These are phyloP conservation scores for Silurus lanzhouensis DNA, from an alignment of 2,797 vertebrate species.

Conservation along the genomic window DNA sequence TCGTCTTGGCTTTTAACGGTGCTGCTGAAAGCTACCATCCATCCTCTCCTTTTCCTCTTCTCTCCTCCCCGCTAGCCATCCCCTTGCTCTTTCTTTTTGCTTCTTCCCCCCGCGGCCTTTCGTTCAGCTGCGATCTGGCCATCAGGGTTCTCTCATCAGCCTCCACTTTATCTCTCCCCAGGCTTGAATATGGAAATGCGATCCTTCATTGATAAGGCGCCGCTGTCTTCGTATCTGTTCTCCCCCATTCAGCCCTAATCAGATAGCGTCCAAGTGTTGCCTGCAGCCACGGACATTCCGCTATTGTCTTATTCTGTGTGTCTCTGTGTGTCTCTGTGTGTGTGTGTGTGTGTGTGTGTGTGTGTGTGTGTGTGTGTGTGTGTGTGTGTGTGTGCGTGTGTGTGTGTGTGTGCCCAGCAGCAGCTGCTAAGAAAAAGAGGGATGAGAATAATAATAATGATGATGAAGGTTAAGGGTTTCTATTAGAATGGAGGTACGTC, in stretches of 20 bases:
- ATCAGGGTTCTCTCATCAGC: conserved; percentile 96
- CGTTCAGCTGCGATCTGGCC: conserved; percentile 93
- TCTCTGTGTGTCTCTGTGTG: background rate
- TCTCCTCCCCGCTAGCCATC: conserved; percentile 42
- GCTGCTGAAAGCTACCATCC: conserved; percentile 90
- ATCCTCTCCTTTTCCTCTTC: conserved; percentile 63
- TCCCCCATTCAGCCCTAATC: conserved; percentile 87
- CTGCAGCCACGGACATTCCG: conserved; percentile 74
- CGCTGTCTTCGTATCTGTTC: conserved; percentile 78
- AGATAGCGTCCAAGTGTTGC: conserved; percentile 78
- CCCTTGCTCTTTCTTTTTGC: conserved; percentile 58
- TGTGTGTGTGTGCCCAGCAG: conserved; percentile 49
- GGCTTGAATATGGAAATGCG: conserved; percentile 98
- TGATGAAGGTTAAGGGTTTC: conserved; percentile 40
- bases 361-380: conserved; percentile 20
- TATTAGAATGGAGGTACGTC: conserved; percentile 35
- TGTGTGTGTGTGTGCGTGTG: conserved; percentile 17
- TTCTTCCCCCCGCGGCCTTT: conserved; percentile 72
- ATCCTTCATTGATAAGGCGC: conserved; percentile 92
- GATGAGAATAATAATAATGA: conserved; percentile 31
- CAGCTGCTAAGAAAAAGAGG: conserved; percentile 21
- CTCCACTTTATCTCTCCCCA: conserved; percentile 84
- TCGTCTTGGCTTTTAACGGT: conserved; percentile 78
- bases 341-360: conserved; percentile 45
- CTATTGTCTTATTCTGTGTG: conserved; percentile 68